Evolutionary conservation across 2,888 invertebrate species (phyloP).

Genomic region (Marasmarcha lunaedactyla): DNA sequence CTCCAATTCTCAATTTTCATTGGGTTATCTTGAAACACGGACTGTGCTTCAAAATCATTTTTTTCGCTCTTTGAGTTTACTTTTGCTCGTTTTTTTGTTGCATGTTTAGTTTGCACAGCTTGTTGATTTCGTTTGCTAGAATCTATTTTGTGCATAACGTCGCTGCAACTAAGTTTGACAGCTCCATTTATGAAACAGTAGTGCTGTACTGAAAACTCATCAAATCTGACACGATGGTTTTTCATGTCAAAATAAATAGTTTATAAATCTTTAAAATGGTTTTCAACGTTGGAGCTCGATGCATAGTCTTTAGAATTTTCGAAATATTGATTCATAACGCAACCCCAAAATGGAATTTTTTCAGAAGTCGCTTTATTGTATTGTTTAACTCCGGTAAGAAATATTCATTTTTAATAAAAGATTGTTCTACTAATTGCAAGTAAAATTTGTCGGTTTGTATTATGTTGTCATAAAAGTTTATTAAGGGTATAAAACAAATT

Average conservation of each 20-base stretch:
- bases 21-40: constrained; percentile 8
- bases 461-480: constrained; percentile 9
- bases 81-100: no score
- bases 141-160: constrained; percentile 5
- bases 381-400: constrained; percentile 12
- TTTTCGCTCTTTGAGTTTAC: no score
- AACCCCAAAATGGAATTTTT: constrained; percentile 12
- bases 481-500: no score
- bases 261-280: constrained; percentile 11
- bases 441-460: constrained; percentile 10
- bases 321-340: constrained; percentile 11
- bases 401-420: constrained; percentile 9
- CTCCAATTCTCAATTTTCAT: constrained; percentile 8
- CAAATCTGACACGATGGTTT: constrained; percentile 10
- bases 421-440: constrained; percentile 10
- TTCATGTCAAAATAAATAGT: constrained; percentile 11
- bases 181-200: constrained; percentile 10
- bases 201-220: constrained; percentile 12
- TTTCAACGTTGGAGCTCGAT: constrained; percentile 12
- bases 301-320: constrained; percentile 6
- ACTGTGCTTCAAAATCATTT: constrained; percentile 6
- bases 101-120: constrained; percentile 3
- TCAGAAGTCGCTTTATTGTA: constrained; percentile 11
- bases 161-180: constrained; percentile 9
- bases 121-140: constrained; percentile 3